phyloP scores from a whole-genome alignment of 2,888 invertebrate genomes.

The Cataglyphis rosenhaueri region DNA sequence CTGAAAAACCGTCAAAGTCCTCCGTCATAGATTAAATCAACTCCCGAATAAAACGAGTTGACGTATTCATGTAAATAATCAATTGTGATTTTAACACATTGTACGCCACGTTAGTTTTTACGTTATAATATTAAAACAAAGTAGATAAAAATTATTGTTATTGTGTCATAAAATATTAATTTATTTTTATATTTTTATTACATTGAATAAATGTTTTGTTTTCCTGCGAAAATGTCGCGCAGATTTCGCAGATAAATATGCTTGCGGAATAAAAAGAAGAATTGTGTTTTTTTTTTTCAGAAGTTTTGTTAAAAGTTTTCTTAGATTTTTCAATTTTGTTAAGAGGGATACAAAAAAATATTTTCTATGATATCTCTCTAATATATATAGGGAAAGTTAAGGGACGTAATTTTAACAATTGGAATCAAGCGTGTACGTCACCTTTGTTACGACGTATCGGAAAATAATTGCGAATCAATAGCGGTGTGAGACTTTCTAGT shows the following conservation, averaged over 20 bases:
- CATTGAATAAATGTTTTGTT: not conserved
- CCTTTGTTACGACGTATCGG: slow-evolving; percentile 59
- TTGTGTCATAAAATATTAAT: not conserved
- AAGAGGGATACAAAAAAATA: not conserved
- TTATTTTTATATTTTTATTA: too few relatives aligned
- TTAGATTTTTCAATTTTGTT: not conserved
- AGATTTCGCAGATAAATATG: not conserved
- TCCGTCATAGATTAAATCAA: slow-evolving; percentile 24
- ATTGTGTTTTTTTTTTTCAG: not conserved
- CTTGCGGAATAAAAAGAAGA: not conserved
- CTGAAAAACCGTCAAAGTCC: slow-evolving; percentile 34
- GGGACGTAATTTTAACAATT: not conserved
- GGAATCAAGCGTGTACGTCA: slow-evolving; percentile 22
- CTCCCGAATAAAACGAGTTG: slow-evolving; percentile 7
- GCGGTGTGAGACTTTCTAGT: slow-evolving; percentile 60
- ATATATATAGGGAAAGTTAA: not conserved
- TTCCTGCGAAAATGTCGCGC: not conserved
- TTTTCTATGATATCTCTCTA: not conserved
- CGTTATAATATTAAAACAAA: not conserved
- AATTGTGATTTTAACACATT: not conserved
- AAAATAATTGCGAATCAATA: slow-evolving; percentile 64
- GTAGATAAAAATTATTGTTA: not conserved
- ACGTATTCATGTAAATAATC: not conserved
- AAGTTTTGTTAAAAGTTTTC: not conserved
- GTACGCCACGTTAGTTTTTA: not conserved